Evolutionary conservation across 2,888 invertebrate genomes (phyloP).

Genomic region (Dicycla oo): DNA sequence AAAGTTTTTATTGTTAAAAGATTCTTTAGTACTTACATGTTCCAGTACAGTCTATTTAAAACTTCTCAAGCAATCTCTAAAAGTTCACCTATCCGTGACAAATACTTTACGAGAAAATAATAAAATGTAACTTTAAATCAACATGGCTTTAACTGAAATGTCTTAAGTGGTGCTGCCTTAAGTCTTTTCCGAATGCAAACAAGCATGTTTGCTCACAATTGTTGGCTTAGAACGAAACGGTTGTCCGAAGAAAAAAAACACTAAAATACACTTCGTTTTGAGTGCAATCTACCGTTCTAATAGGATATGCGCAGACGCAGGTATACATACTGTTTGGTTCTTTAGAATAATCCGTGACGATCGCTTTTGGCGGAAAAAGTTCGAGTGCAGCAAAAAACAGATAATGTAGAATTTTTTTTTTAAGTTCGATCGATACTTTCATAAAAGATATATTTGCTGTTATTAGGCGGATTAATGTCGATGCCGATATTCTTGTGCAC

Average conservation of each 20-base stretch:
- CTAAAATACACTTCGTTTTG: conserved; percentile 51
- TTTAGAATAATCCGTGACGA: conserved; percentile 74
- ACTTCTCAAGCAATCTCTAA: conserved; percentile 1
- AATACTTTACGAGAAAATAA: conserved; percentile 47
- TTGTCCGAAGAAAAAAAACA: conserved; percentile 68
- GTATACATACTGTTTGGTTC: conserved; percentile 65
- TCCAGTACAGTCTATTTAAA: too few species aligned
- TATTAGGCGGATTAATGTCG: conserved; percentile 46
- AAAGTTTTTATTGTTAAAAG: conserved; percentile 16
- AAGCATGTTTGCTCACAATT: conserved; percentile 78
- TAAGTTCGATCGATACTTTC: conserved; percentile 9
- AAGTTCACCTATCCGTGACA: conserved; percentile 46
- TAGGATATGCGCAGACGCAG: conserved; percentile 71
- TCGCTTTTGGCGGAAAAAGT: conserved; percentile 21
- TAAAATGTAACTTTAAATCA: conserved; percentile 51
- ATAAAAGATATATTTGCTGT: conserved; percentile 27
- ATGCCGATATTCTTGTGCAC: not conserved
- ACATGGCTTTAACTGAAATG: conserved; percentile 68
- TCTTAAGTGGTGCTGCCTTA: conserved; percentile 77
- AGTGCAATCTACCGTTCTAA: conserved; percentile 83
- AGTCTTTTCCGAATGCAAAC: conserved; percentile 81
- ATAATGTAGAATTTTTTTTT: conserved; percentile 17
- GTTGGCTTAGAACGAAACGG: conserved; percentile 77
- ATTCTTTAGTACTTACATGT: not conserved
- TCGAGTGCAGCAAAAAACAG: conserved; percentile 36